Evolutionary conservation across 2,113 vertebrate genomes (phyloP).

Genomic region (Oryzias celebensis): DNA sequence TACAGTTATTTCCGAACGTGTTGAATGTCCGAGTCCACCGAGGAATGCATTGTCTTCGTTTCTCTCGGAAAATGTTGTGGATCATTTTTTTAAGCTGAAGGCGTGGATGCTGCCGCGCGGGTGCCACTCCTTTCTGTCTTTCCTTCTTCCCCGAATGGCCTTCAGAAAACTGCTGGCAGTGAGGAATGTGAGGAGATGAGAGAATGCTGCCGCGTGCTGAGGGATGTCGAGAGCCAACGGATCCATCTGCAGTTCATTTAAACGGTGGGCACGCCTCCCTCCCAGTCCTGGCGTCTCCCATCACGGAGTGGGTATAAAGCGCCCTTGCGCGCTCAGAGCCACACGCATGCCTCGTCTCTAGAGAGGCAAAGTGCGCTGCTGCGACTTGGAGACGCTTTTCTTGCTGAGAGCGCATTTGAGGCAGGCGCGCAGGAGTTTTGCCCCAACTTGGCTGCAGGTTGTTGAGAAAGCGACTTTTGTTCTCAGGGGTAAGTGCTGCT

Average conservation of each 20-base stretch:
- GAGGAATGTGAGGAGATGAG: slow-evolving; percentile 3
- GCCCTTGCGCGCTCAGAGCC: slow-evolving; percentile 49
- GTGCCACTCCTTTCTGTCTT: neutral
- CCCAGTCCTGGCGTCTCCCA: slow-evolving; percentile 69
- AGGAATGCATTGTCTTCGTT: too few relatives aligned
- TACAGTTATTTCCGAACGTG: too few relatives aligned
- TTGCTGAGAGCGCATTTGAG: slow-evolving; percentile 41
- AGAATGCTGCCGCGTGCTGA: slow-evolving; percentile 39
- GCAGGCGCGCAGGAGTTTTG: slow-evolving; percentile 55
- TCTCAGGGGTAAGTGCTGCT: slow-evolving; percentile 63
- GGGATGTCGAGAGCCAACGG: slow-evolving; percentile 70
- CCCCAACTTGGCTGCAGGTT: slow-evolving; percentile 55
- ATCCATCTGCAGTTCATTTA: slow-evolving; percentile 81
- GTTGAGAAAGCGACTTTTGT: slow-evolving; percentile 32
- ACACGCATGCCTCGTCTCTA: slow-evolving; percentile 43
- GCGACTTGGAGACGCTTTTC: slow-evolving; percentile 47
- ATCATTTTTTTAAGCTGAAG: too few relatives aligned
- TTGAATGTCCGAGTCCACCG: too few relatives aligned
- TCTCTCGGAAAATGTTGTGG: too few relatives aligned
- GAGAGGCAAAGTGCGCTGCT: slow-evolving; percentile 66
- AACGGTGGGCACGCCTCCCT: slow-evolving; percentile 77
- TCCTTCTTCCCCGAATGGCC: neutral
- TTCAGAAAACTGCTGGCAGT: neutral
- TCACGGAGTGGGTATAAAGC: slow-evolving; percentile 77
- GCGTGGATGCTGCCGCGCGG: too few relatives aligned